Conservation (phyloP, 2,797 vertebrate species). For the Melanitta fusca region DNA sequence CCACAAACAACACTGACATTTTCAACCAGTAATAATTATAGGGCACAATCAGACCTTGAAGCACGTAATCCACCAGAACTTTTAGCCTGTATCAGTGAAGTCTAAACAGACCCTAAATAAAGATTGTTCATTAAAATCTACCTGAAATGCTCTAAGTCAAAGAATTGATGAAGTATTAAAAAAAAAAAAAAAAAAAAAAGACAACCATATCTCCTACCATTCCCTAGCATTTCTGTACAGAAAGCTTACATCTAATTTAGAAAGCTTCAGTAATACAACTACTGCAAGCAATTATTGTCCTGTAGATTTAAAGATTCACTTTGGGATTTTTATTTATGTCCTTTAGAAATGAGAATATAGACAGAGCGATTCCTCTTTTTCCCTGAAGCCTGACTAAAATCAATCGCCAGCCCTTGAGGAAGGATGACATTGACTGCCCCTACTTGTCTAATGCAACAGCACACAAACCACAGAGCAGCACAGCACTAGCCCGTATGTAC, state of each 20-base stretch:
- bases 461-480: not conserved
- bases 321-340: not conserved
- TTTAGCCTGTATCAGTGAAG: not conserved
- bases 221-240: not conserved
- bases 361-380: not conserved
- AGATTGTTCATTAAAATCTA: not conserved
- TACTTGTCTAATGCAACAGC: not conserved
- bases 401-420: constrained; percentile 3
- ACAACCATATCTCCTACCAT: not conserved
- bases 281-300: not conserved
- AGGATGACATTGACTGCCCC: constrained; percentile 2
- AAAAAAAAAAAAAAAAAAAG: not conserved
- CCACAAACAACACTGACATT: not conserved
- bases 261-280: not conserved
- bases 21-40: not conserved
- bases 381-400: constrained; percentile 20
- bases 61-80: not conserved
- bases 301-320: not conserved
- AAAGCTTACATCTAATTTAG: not conserved
- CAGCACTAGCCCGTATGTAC: not conserved
- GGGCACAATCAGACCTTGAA: not conserved
- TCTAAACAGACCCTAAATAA: not conserved
- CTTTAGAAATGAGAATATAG: not conserved
- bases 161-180: not conserved
- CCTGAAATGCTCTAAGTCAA: not conserved